Evolutionary conservation across 2,797 vertebrate genomes (phyloP).

Genomic region (Novumbra hubbsi): DNA sequence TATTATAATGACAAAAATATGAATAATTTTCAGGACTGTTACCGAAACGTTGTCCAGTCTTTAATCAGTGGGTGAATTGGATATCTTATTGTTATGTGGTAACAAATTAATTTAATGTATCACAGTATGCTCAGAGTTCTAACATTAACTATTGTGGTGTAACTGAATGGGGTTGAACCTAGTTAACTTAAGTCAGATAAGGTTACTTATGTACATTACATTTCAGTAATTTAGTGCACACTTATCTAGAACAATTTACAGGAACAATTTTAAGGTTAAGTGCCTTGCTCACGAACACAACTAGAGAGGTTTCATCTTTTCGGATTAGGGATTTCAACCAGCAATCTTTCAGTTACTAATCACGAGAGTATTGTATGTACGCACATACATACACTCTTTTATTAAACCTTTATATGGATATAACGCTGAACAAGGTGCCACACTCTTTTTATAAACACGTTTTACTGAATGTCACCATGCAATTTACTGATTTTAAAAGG

Average conservation of each 20-base stretch:
- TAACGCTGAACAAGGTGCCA: not conserved
- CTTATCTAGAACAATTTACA: too few species aligned
- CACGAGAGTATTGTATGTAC: not conserved
- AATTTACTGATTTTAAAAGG: slow-evolving; percentile 33
- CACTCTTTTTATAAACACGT: not conserved
- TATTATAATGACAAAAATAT: too few species aligned
- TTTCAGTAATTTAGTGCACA: too few species aligned
- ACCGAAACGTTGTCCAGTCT: not conserved
- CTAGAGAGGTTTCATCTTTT: too few species aligned
- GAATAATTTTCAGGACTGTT: not conserved
- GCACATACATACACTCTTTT: not conserved
- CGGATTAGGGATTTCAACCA: too few species aligned
- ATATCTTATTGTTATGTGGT: not conserved
- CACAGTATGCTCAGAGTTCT: not conserved
- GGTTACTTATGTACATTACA: not conserved
- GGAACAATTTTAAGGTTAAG: too few species aligned
- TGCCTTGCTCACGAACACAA: too few species aligned
- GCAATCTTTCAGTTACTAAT: not conserved
- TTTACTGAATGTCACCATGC: slow-evolving; percentile 45
- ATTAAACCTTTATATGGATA: not conserved
- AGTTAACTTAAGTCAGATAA: not conserved
- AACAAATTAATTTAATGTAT: not conserved
- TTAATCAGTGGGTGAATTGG: not conserved
- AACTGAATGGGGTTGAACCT: not conserved
- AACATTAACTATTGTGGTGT: not conserved